Evolutionary conservation across 2,797 vertebrate genomes (phyloP).

Genomic region (Falco berigora): DNA sequence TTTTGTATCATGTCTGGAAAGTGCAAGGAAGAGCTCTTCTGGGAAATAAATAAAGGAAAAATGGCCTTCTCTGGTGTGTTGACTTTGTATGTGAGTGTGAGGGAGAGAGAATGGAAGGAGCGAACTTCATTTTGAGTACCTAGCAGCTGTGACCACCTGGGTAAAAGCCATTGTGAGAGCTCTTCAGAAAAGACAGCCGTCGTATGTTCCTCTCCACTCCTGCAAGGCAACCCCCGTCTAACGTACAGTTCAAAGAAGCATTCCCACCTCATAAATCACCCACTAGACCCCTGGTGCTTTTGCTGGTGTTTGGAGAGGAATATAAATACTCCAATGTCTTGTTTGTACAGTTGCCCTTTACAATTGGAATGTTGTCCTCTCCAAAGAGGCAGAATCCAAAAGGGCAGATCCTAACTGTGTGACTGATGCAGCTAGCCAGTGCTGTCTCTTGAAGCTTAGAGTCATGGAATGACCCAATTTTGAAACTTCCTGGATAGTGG

Average conservation of each 20-base stretch:
- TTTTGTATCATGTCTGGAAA: conserved; percentile 76
- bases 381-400: not conserved
- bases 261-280: conserved; percentile 14
- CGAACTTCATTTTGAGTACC: not conserved
- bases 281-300: not conserved
- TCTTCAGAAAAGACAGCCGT: not conserved
- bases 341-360: conserved; percentile 13
- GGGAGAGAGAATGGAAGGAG: conserved; percentile 3
- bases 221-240: not conserved
- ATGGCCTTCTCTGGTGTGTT: conserved; percentile 20
- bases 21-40: conserved; percentile 65
- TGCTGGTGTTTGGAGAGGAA: conserved; percentile 3
- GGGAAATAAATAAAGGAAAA: conserved; percentile 72
- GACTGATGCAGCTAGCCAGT: not conserved
- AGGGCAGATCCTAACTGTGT: not conserved
- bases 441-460: not conserved
- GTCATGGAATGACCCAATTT: not conserved
- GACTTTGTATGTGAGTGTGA: conserved; percentile 10
- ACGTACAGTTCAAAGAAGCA: not conserved
- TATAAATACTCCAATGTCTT: not conserved
- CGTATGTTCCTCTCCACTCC: not conserved
- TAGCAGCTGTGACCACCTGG: conserved; percentile 40
- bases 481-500: not conserved
- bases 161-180: not conserved
- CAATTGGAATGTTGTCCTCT: not conserved